Conservation (phyloP, 2,797 vertebrate species). For the Margarornis squamiger region DNA sequence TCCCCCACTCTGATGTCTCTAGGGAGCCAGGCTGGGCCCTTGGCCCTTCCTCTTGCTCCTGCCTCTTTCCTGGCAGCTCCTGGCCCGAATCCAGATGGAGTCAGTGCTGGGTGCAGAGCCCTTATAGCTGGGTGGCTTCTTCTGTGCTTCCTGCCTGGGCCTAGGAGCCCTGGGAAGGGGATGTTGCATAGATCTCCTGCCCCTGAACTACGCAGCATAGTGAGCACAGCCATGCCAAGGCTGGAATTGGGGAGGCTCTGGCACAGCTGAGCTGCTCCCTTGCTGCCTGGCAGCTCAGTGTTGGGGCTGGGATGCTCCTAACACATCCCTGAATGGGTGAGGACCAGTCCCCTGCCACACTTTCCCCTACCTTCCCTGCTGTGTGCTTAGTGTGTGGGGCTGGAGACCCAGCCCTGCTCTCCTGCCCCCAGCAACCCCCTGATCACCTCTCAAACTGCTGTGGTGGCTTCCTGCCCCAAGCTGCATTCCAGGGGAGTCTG, state of each 20-base stretch:
- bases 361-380: not conserved
- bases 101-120: not conserved
- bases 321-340: not conserved
- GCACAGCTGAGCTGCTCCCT: not conserved
- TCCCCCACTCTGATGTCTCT: not conserved
- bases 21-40: conserved; percentile 1
- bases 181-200: not conserved
- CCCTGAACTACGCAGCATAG: fast-evolving
- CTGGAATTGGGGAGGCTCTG: not conserved
- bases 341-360: not conserved
- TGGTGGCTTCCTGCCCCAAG: fast-evolving
- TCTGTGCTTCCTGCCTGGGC: not conserved
- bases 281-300: not conserved
- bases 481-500: fast-evolving
- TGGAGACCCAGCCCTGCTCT: not conserved
- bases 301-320: not conserved
- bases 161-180: not conserved
- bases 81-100: not conserved
- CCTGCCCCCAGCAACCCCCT: not conserved
- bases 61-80: not conserved
- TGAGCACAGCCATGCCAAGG: fast-evolving
- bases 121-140: not conserved
- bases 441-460: not conserved
- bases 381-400: not conserved
- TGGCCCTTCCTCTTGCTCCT: not conserved